Evolutionary conservation across 2,888 invertebrate genomes (phyloP).

Genomic region (Calameuta pallipes): DNA sequence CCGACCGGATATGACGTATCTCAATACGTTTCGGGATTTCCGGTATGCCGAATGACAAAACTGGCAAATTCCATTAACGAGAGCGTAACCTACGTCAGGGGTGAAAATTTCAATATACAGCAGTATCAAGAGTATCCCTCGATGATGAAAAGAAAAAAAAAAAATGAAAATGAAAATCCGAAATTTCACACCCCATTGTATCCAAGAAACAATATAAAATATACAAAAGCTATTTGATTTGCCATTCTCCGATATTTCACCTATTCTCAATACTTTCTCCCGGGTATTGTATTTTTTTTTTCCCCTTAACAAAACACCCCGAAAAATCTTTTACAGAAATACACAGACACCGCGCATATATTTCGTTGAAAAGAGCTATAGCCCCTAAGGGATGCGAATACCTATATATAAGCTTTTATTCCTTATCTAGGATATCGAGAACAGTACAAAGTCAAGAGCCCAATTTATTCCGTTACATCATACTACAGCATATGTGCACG

Average conservation of each 20-base stretch:
- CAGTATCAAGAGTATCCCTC: neutral
- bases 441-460: neutral
- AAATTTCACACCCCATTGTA: neutral
- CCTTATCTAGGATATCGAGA: neutral
- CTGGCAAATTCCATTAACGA: too few relatives aligned
- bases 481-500: neutral
- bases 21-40: neutral
- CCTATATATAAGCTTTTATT: neutral
- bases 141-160: neutral
- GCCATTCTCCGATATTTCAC: neutral
- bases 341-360: neutral
- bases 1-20: neutral
- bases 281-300: neutral
- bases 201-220: neutral
- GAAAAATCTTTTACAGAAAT: neutral
- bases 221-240: neutral
- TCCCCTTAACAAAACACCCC: neutral
- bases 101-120: neutral
- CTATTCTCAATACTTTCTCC: neutral
- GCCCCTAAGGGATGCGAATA: neutral
- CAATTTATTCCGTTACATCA: neutral
- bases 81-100: neutral
- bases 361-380: neutral
- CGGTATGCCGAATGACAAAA: too few relatives aligned
- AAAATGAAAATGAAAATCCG: neutral